Percentiles rank a stretch among this genome's conserved stretches.
Evolutionary conservation across 2,797 vertebrate genomes (phyloP).

Genomic region (Psittacula derbiana): DNA sequence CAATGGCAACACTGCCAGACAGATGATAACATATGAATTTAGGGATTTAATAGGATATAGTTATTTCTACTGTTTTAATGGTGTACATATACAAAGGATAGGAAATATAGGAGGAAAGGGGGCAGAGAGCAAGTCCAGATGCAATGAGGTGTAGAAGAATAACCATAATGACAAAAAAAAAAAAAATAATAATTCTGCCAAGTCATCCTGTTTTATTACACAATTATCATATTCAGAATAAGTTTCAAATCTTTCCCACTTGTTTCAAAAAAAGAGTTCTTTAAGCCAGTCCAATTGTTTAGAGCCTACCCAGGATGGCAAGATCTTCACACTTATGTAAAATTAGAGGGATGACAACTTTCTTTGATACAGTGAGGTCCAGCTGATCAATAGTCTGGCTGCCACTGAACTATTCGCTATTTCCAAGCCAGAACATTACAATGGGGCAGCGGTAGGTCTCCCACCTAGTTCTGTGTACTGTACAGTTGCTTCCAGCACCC

Average conservation of each 20-base stretch:
- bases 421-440: neutral
- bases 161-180: neutral
- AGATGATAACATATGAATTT: neutral
- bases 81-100: neutral
- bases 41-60: neutral
- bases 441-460: neutral
- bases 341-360: neutral
- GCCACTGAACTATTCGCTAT: neutral
- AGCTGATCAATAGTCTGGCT: neutral
- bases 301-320: neutral
- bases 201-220: neutral
- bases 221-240: neutral
- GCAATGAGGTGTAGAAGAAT: neutral
- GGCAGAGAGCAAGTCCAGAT: neutral
- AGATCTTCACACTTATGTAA: neutral
- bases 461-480: neutral
- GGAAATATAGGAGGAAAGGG: fast-evolving
- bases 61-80: neutral
- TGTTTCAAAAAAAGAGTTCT: neutral
- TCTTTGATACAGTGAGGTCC: neutral
- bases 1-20: neutral
- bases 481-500: neutral
- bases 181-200: neutral
- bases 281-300: neutral
- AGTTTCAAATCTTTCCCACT: neutral